phyloP scores from a whole-genome alignment of 2,888 invertebrate genomes.

The Thyatira batis region DNA sequence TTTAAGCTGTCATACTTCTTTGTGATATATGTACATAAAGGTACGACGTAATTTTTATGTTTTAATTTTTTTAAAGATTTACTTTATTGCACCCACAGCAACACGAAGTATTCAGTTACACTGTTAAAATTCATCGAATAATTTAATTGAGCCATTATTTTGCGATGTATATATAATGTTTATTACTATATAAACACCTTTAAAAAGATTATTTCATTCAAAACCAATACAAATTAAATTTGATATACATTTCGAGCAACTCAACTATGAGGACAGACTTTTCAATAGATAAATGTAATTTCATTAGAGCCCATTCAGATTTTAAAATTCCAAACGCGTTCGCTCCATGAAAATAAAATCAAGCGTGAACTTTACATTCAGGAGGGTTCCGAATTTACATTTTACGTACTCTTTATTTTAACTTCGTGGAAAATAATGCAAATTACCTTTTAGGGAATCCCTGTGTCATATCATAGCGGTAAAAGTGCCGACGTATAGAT shows the following conservation, averaged over 20 bases:
- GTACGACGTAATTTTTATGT: no score
- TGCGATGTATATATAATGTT: no score
- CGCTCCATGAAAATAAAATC: conserved; percentile 63
- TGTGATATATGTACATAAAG: no score
- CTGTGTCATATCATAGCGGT: conserved; percentile 22
- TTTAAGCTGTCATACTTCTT: no score
- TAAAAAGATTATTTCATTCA: no score
- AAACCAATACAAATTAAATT: no score
- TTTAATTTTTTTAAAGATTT: no score
- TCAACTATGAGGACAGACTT: background rate
- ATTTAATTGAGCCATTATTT: no score
- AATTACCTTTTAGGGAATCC: conserved; percentile 50
- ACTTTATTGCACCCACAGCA: no score
- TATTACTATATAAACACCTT: no score
- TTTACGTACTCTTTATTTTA: conserved; percentile 58
- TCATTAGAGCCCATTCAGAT: conserved; percentile 43
- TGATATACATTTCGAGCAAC: background rate
- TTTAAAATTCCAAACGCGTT: conserved; percentile 59
- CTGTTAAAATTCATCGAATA: no score
- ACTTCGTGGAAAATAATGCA: conserved; percentile 59
- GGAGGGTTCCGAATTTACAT: conserved; percentile 60
- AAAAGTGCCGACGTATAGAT: background rate
- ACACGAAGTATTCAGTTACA: no score
- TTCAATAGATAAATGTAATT: conserved; percentile 24
- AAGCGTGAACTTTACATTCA: conserved; percentile 67